Conservation (phyloP, 1,140 invertebrate genomes). For the Aphaenogaster rudis region DNA sequence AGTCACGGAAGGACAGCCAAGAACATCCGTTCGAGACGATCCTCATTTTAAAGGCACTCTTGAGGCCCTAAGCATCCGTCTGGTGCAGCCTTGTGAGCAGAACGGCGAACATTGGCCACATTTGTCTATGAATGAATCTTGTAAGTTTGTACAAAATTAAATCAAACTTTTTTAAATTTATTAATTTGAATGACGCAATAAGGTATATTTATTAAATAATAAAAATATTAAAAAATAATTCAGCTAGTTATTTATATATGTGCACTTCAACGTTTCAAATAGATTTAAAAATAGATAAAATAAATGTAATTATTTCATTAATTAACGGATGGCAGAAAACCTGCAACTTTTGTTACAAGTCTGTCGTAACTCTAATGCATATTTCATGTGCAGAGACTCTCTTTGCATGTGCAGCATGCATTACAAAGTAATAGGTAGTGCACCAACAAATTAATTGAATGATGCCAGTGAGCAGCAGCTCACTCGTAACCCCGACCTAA, state of each 20-base stretch:
- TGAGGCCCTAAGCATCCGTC: constrained; percentile 85
- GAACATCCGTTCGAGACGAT: constrained; percentile 74
- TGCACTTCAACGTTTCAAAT: neutral
- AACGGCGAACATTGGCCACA: constrained; percentile 87
- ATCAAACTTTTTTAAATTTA: neutral
- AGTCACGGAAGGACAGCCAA: constrained; percentile 59
- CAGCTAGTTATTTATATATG: no score
- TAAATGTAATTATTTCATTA: neutral
- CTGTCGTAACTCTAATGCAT: neutral
- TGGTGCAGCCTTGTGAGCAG: constrained; percentile 87
- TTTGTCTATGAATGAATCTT: constrained; percentile 91
- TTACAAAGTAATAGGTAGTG: constrained; percentile 27
- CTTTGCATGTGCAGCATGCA: constrained; percentile 8
- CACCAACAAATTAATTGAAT: constrained; percentile 46
- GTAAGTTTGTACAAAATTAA: constrained; percentile 86
- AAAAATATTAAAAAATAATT: neutral
- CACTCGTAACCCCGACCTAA: constrained; percentile 18
- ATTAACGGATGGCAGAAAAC: neutral
- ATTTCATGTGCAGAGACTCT: neutral
- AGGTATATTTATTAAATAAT: neutral
- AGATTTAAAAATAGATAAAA: neutral
- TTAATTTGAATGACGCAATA: neutral
- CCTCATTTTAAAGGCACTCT: constrained; percentile 83
- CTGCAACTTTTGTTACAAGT: neutral
- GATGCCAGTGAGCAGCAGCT: constrained; percentile 19